phyloP scores from a whole-genome alignment of 2,113 vertebrate species.

The Leptobrachium ailaonicum region DNA sequence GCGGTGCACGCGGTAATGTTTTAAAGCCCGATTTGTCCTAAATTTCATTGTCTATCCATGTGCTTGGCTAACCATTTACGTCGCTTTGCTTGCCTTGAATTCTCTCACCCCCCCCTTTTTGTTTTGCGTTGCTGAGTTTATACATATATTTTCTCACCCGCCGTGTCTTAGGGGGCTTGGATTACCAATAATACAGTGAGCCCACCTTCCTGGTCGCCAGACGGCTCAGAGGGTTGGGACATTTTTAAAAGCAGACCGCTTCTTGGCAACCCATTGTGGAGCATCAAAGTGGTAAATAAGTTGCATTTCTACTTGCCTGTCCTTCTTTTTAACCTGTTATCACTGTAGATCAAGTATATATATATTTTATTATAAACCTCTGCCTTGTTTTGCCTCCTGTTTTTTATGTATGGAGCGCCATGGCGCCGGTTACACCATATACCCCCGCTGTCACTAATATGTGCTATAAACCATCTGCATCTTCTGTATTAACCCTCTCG shows the following conservation, averaged over 20 bases:
- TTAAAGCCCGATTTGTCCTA: slow-evolving; percentile 57
- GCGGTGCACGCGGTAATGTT: too few species aligned
- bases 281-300: slow-evolving; percentile 97
- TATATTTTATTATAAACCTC: too few species aligned
- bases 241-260: slow-evolving; percentile 84
- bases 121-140: slow-evolving; percentile 82
- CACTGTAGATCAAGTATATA: too few species aligned
- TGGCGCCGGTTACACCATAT: too few species aligned
- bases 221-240: slow-evolving; percentile 87
- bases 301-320: slow-evolving; percentile 73
- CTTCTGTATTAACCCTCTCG: too few species aligned
- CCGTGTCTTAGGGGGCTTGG: slow-evolving; percentile 89
- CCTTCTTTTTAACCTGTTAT: slow-evolving; percentile 50
- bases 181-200: slow-evolving; percentile 86
- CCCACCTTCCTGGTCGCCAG: slow-evolving; percentile 93
- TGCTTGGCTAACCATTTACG: slow-evolving; percentile 75
- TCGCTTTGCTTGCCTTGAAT: slow-evolving; percentile 63
- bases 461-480: too few species aligned
- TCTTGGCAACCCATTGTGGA: slow-evolving; percentile 88
- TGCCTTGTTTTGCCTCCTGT: too few species aligned
- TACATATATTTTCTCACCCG: slow-evolving; percentile 87
- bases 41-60: slow-evolving; percentile 66
- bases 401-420: too few species aligned
- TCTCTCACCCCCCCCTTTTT: slow-evolving; percentile 62
- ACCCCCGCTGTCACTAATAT: too few species aligned